phyloP scores from a whole-genome alignment of 2,888 invertebrate genomes.

The Trisateles emortualis region DNA sequence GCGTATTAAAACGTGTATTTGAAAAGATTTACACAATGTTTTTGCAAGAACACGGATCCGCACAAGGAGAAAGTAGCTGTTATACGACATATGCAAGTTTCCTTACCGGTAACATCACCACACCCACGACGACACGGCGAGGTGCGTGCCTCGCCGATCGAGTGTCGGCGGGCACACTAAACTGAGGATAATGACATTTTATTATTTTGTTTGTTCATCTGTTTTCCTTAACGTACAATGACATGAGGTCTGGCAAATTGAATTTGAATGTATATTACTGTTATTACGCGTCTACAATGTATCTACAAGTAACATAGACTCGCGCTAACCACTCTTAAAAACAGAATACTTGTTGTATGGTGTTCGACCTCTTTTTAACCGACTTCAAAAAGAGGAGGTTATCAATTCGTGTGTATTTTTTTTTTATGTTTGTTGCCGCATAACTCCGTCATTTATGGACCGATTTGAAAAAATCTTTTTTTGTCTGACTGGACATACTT shows the following conservation, averaged over 20 bases:
- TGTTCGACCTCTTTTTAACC: too few relatives aligned
- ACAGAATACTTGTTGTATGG: too few relatives aligned
- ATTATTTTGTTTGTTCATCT: constrained; percentile 28
- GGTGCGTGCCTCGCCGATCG: constrained; percentile 1
- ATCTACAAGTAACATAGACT: too few relatives aligned
- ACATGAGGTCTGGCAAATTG: not conserved
- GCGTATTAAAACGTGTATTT: not conserved
- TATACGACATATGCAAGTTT: constrained; percentile 18
- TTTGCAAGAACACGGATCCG: constrained; percentile 12
- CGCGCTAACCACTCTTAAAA: too few relatives aligned
- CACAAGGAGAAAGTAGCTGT: constrained; percentile 32
- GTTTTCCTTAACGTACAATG: constrained; percentile 25
- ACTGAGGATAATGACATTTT: constrained; percentile 18
- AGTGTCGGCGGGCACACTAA: not conserved
- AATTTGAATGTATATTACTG: not conserved
- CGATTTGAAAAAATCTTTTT: too few relatives aligned
- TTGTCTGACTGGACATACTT: too few relatives aligned
- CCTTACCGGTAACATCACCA: constrained; percentile 25
- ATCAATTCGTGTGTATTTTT: too few relatives aligned
- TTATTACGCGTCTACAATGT: not conserved
- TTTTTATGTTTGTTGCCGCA: too few relatives aligned
- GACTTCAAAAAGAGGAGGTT: too few relatives aligned
- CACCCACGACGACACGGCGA: constrained; percentile 5
- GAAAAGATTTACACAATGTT: constrained; percentile 1
- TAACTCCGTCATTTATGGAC: too few relatives aligned